Evolutionary conservation across 2,797 vertebrate genomes (phyloP).

Genomic region (Anabas testudineus): DNA sequence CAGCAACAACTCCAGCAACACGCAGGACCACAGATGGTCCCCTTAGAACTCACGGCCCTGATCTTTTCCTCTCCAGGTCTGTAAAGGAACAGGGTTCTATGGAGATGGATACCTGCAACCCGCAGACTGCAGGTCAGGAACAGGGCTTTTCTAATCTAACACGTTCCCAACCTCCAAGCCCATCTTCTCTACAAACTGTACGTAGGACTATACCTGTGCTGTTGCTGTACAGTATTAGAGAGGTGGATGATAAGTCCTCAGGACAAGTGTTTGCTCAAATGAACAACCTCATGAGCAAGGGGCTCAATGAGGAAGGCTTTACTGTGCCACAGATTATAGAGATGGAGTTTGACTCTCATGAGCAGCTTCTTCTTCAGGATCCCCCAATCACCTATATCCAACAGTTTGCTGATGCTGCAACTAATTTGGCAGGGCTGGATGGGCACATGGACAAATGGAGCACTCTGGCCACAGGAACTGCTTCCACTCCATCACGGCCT

Average conservation of each 20-base stretch:
- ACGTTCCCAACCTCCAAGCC: conserved; percentile 71
- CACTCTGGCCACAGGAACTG: conserved; percentile 80
- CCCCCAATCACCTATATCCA: conserved; percentile 98
- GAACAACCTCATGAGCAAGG: conserved; percentile 98
- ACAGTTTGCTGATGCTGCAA: conserved; percentile 97
- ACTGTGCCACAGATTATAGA: conserved; percentile 99
- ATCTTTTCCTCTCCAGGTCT: conserved; percentile 78
- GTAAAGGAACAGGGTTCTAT: conserved; percentile 91
- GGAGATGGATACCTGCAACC: conserved; percentile 94
- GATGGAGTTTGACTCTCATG: conserved; percentile 98
- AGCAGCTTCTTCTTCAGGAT: conserved; percentile 97
- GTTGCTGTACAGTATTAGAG: conserved; percentile 97
- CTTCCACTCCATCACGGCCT: conserved; percentile 86
- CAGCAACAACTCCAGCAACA: conserved; percentile 60
- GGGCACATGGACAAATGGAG: conserved; percentile 96
- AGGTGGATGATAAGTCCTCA: conserved; percentile 94
- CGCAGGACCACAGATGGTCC: conserved; percentile 91
- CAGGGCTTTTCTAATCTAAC: conserved; percentile 86
- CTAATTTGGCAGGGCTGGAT: conserved; percentile 89
- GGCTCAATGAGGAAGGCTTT: conserved; percentile 97
- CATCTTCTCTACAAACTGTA: conserved; percentile 72
- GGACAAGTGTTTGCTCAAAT: conserved; percentile 98
- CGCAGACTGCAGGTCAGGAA: conserved; percentile 87
- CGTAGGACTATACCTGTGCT: conserved; percentile 96
- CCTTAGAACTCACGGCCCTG: conserved; percentile 91